Evolutionary conservation across 2,113 vertebrate species (phyloP).

Genomic region (Forbesichthys papilliferus): DNA sequence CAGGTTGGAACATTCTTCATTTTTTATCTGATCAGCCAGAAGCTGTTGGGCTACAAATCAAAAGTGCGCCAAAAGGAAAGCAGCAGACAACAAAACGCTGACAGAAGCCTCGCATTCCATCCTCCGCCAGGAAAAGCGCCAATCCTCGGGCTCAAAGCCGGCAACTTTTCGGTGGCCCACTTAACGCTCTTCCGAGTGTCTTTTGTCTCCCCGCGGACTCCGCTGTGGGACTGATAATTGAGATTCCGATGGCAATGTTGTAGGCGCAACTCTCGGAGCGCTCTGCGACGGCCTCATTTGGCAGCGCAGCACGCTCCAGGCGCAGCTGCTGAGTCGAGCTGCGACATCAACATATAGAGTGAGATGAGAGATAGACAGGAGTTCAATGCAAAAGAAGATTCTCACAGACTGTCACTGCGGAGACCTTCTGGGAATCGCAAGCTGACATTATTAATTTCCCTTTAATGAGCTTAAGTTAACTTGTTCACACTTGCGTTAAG

Average conservation of each 20-base stretch:
- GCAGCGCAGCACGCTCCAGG: slow-evolving; percentile 43
- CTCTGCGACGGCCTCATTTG: slow-evolving; percentile 44
- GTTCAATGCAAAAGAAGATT: slow-evolving; percentile 52
- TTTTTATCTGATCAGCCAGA: slow-evolving; percentile 83
- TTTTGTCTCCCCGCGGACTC: slow-evolving; percentile 49
- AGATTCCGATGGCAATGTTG: slow-evolving; percentile 45
- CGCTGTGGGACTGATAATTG: slow-evolving; percentile 48
- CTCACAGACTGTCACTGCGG: slow-evolving; percentile 27
- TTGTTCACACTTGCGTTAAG: slow-evolving; percentile 51
- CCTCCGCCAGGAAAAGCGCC: slow-evolving; percentile 67
- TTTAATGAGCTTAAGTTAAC: slow-evolving; percentile 50
- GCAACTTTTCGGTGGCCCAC: slow-evolving; percentile 65
- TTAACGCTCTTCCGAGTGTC: slow-evolving; percentile 55
- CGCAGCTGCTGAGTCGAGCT: slow-evolving; percentile 54
- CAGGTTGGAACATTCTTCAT: slow-evolving; percentile 83
- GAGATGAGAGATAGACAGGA: slow-evolving; percentile 53
- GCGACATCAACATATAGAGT: slow-evolving; percentile 51
- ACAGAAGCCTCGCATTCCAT: slow-evolving; percentile 64
- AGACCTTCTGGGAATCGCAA: slow-evolving; percentile 21
- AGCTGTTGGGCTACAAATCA: slow-evolving; percentile 79
- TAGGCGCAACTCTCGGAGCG: slow-evolving; percentile 19
- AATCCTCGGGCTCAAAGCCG: slow-evolving; percentile 61
- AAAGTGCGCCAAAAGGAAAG: slow-evolving; percentile 62
- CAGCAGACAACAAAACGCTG: slow-evolving; percentile 62
- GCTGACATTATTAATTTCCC: slow-evolving; percentile 40